Evolutionary conservation across 2,113 vertebrate genomes (phyloP).

Genomic region (Microcebus griseorufus): DNA sequence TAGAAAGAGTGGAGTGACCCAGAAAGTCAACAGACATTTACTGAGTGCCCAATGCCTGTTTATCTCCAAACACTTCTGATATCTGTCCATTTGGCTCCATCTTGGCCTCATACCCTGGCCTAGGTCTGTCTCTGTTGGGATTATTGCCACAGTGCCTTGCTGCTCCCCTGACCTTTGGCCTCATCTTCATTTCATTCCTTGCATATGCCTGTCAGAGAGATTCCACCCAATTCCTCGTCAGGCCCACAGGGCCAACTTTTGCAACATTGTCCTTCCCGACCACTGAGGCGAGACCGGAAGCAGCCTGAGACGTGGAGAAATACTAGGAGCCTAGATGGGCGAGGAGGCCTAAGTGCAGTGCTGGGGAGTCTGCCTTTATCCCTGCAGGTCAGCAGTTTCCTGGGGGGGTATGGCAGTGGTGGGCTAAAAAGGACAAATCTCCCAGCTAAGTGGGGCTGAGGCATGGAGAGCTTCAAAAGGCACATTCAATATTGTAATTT

Average conservation of each 20-base stretch:
- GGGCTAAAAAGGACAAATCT: not conserved
- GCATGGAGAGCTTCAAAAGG: not conserved
- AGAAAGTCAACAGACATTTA: no score
- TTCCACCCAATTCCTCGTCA: not conserved
- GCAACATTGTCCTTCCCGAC: not conserved
- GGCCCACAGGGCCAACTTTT: not conserved
- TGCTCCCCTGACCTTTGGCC: not conserved
- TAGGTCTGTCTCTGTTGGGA: not conserved
- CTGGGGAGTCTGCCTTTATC: slow-evolving; percentile 4
- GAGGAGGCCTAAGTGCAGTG: not conserved
- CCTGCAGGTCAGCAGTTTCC: not conserved
- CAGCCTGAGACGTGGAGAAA: not conserved
- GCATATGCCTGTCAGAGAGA: not conserved
- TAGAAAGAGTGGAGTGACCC: no score
- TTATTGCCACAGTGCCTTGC: not conserved
- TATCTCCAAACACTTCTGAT: not conserved
- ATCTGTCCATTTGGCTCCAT: not conserved
- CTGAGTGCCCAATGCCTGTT: no score
- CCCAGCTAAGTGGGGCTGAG: not conserved
- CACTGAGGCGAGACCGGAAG: not conserved
- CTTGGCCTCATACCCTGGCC: not conserved
- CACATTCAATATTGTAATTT: not conserved
- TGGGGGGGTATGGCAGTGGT: not conserved
- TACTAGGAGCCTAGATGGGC: not conserved
- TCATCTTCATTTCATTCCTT: not conserved